These are phyloP conservation scores for Catotricha subobsoleta DNA, from an alignment of 2,888 invertebrate species.

Conservation along the genomic window DNA sequence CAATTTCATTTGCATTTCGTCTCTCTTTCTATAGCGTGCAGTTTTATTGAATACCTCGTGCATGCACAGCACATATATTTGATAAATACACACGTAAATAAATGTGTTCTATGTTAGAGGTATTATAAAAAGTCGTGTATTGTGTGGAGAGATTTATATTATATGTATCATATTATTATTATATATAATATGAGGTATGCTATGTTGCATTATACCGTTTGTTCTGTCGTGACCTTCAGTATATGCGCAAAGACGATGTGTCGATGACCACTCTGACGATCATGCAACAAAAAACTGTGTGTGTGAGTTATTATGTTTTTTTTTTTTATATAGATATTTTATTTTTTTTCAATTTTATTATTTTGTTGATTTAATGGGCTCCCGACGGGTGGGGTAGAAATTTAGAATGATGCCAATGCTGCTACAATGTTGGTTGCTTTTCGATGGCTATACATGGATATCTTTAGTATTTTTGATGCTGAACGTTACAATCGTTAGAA, in stretches of 20 bases:
- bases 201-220: constrained; percentile 12
- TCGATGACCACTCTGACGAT: constrained; percentile 28
- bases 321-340: not conserved
- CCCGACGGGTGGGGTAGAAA: no score
- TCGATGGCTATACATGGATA: no score
- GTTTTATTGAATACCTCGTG: not conserved
- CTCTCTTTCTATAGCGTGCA: constrained; percentile 1
- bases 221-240: constrained; percentile 29
- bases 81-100: no score
- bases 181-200: constrained; percentile 1
- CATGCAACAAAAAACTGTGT: constrained; percentile 8
- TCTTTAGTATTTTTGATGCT: no score
- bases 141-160: not conserved
- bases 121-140: not conserved
- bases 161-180: not conserved
- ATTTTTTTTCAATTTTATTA: not conserved
- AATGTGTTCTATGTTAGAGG: no score
- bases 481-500: no score
- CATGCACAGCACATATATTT: not conserved
- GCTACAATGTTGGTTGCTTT: no score
- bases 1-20: constrained; percentile 4
- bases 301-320: constrained; percentile 3
- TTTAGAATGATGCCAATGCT: no score
- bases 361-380: not conserved
- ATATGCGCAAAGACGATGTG: constrained; percentile 34